Percentiles rank a stretch among this genome's conserved stretches.
phyloP scores from a whole-genome alignment of 1,140 invertebrate species.

The Solen grandis region DNA sequence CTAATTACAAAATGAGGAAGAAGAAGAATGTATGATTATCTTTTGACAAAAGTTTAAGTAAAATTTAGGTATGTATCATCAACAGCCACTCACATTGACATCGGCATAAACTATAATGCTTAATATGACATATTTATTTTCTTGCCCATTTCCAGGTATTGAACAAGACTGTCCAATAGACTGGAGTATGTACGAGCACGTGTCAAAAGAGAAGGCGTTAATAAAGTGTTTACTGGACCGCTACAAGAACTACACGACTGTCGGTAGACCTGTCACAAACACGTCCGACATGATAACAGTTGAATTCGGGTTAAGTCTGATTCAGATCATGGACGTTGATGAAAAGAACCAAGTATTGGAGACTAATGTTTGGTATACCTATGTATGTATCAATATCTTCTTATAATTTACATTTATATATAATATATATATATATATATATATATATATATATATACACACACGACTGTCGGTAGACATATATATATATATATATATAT shows the following conservation, averaged over 20 bases:
- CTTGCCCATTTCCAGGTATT: constrained; percentile 42
- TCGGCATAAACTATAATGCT: no score
- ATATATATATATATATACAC: no score
- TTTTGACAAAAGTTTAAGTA: no score
- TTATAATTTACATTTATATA: no score
- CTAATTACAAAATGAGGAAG: no score
- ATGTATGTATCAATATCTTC: constrained; percentile 72
- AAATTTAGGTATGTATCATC: no score
- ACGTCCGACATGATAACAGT: constrained; percentile 76
- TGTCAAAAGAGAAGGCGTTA: constrained; percentile 79
- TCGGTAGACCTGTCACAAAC: constrained; percentile 79
- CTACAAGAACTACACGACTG: constrained; percentile 75
- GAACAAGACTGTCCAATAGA: constrained; percentile 43
- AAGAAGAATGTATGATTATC: no score
- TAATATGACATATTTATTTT: no score
- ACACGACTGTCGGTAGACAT: no score
- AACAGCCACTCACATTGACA: no score
- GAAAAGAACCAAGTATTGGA: constrained; percentile 80
- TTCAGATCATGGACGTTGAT: constrained; percentile 80
- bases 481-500: no score
- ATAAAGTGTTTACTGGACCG: constrained; percentile 79
- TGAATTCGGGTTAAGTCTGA: constrained; percentile 78
- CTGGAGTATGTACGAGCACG: constrained; percentile 43
- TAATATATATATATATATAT: no score
- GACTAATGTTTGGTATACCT: constrained; percentile 79